Base-by-base conservation (phyloP, 1,140 invertebrate genomes). In the Calliopsis andreniformis region DNA sequence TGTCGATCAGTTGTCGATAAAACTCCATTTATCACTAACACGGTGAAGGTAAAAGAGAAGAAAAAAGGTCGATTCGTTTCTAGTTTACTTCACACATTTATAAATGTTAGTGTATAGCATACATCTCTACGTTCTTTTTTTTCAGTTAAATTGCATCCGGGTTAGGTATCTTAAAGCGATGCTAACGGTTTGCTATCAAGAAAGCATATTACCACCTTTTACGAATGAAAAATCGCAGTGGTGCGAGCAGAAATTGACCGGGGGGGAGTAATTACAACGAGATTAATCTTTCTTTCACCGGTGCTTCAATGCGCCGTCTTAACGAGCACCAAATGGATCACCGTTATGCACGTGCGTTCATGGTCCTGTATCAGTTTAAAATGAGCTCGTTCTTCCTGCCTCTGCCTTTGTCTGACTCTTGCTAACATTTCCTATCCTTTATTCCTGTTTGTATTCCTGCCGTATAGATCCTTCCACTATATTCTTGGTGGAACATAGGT, bases 311-410 rank as follows among this genome's bases (percentile, higher is more conserved):
- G 75, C 58, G 64, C 77, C 80, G 71, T 68, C 63, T 83, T 87
- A 87, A 87, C 82, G 78, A 86, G 82, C 67, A 42, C 79, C 78
- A 64, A 87, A 85, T 68, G 67, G 78, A 82, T 83, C 76, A 78
- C 56, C 39, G 47, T 61, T 83, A 72, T 51, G 58, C 76, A 76
- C 67, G 61, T 43, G 56, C 39, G 58, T 28, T 16, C 20, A 18
- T 72, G 56, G 69, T 55, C 14, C 23, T 20, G 43, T 25, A 72
- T 72, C 51, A 25, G 30, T 47, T 75, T 18, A 67, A 67, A 73
- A 66, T 43, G 61, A 56, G 67, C 42, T 55, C 47, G 25, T 47
- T 55, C 61, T 6, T 16, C n/a, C 47, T 51, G 20, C n/a, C 32
- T n/a, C 32, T 23, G 35, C 59, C 16, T 72, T 56, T 73, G 39